Conservation (phyloP, 2,888 invertebrate genomes). For the Ceraclea dissimilis region DNA sequence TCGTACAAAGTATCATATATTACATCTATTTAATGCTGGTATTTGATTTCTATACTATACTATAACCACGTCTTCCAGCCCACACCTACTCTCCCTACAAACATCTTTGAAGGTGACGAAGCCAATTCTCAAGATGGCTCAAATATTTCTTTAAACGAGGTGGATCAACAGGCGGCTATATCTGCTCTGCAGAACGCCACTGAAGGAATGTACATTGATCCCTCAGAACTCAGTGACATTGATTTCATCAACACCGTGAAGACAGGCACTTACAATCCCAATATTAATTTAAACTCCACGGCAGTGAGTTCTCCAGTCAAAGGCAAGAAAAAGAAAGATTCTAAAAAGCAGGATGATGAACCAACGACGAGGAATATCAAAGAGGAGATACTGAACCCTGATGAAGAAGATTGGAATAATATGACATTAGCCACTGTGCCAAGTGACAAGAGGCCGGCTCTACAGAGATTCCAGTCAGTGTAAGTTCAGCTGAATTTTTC, state of each 20-base stretch:
- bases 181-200: slow-evolving; percentile 17
- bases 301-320: slow-evolving; percentile 26
- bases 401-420: slow-evolving; percentile 41
- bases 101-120: slow-evolving; percentile 48
- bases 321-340: slow-evolving; percentile 32
- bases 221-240: not conserved
- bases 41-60: too few species aligned
- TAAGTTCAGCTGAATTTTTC: slow-evolving; percentile 35
- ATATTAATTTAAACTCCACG: slow-evolving; percentile 38
- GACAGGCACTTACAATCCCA: slow-evolving; percentile 26
- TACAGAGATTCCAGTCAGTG: slow-evolving; percentile 42
- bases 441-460: slow-evolving; percentile 34
- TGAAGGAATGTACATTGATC: slow-evolving; percentile 5
- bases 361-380: slow-evolving; percentile 32
- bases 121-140: slow-evolving; percentile 23
- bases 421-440: slow-evolving; percentile 43
- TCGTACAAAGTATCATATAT: not conserved
- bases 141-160: slow-evolving; percentile 15
- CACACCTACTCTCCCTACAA: slow-evolving; percentile 34
- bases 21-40: not conserved
- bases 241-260: slow-evolving; percentile 17
- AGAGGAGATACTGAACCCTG: slow-evolving; percentile 35
- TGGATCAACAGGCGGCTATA: slow-evolving; percentile 30
- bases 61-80: slow-evolving; percentile 17
- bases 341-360: slow-evolving; percentile 21